phyloP scores from a whole-genome alignment of 2,888 invertebrate species.

The Tachina lurida region DNA sequence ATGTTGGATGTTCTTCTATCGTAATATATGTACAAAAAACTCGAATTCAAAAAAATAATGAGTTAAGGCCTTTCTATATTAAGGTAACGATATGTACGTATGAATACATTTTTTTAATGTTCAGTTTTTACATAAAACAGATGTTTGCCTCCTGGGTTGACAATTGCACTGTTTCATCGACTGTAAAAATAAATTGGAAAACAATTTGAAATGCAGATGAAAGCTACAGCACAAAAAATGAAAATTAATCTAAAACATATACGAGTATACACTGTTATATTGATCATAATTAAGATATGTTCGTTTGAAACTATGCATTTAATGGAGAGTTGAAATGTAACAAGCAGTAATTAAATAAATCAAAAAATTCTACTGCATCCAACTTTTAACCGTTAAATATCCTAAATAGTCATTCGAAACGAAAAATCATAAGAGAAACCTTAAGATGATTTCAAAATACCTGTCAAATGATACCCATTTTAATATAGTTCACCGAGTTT shows the following conservation, averaged over 20 bases:
- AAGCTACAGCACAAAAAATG: conserved; percentile 16
- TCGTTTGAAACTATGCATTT: conserved; percentile 5
- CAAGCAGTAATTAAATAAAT: too few species aligned
- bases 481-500: too few species aligned
- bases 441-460: too few species aligned
- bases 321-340: not conserved
- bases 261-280: not conserved
- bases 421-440: too few species aligned
- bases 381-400: too few species aligned
- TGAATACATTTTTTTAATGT: not conserved
- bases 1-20: too few species aligned
- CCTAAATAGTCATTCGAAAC: too few species aligned
- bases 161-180: conserved; percentile 1
- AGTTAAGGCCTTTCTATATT: too few species aligned
- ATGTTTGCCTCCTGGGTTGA: conserved; percentile 63
- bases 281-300: conserved; percentile 7
- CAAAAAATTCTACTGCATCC: too few species aligned
- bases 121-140: conserved; percentile 52
- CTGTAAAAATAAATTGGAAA: conserved; percentile 39
- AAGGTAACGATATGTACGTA: not conserved
- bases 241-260: conserved; percentile 22
- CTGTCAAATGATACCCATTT: too few species aligned
- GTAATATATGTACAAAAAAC: too few species aligned
- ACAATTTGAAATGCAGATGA: conserved; percentile 49
- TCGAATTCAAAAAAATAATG: too few species aligned